Conservation (phyloP, 2,888 invertebrate genomes). For the Drosophila kokeensis region DNA sequence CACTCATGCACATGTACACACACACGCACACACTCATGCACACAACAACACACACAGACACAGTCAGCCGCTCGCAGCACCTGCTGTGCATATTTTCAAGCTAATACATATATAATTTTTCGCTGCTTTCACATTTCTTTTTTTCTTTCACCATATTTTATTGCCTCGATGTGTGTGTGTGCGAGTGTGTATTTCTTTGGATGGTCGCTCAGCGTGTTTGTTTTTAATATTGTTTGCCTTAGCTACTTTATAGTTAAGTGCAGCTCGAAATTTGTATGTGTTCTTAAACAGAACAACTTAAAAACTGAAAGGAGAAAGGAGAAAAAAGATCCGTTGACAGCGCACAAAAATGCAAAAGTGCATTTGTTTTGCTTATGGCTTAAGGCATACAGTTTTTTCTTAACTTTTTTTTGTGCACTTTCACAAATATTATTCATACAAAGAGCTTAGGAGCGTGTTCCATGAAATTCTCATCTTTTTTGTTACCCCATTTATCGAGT, state of each 20-base stretch:
- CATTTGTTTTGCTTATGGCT: conserved; percentile 65
- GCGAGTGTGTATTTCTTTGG: conserved; percentile 16
- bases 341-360: conserved; percentile 31
- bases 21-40: conserved; percentile 11
- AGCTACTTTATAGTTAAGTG: conserved; percentile 78
- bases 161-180: conserved; percentile 39
- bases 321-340: conserved; percentile 55
- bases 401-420: not conserved
- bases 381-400: conserved; percentile 20
- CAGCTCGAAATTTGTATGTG: conserved; percentile 68
- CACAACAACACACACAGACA: conserved; percentile 4
- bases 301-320: conserved; percentile 19
- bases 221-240: conserved; percentile 75
- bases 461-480: conserved; percentile 12
- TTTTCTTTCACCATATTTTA: conserved; percentile 63
- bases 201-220: conserved; percentile 44
- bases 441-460: conserved; percentile 52
- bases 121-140: conserved; percentile 42
- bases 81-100: conserved; percentile 69
- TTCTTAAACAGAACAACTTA: conserved; percentile 64
- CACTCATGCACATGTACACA: conserved; percentile 16
- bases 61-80: conserved; percentile 40
- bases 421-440: conserved; percentile 71
- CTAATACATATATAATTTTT: conserved; percentile 77
- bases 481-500: conserved; percentile 5